Percentiles rank a stretch among this genome's conserved stretches.
phyloP scores from a whole-genome alignment of 2,888 invertebrate species.

The Dolomedes plantarius region DNA sequence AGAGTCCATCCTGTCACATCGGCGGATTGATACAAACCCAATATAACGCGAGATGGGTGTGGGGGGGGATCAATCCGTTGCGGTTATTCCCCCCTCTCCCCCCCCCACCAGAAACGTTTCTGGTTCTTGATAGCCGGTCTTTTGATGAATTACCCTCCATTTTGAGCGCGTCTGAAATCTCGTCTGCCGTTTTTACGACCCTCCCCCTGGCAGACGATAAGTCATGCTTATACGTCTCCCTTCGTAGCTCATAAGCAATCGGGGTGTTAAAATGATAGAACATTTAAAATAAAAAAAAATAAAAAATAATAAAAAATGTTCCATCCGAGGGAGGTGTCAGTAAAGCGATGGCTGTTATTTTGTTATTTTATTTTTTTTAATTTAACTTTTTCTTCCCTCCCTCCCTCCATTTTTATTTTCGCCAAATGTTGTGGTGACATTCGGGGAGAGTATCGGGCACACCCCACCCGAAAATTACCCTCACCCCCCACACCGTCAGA shows the following conservation, averaged over 20 bases:
- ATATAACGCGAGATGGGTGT: slow-evolving; percentile 49
- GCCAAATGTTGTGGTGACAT: slow-evolving; percentile 59
- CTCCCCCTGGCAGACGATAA: slow-evolving; percentile 13
- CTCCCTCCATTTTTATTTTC: slow-evolving; percentile 22
- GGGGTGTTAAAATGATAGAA: slow-evolving; percentile 64
- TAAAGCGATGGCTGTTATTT: slow-evolving; percentile 28
- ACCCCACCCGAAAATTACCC: slow-evolving; percentile 51
- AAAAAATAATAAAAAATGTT: slow-evolving; percentile 35
- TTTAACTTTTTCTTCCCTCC: slow-evolving; percentile 29
- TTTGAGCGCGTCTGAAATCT: slow-evolving; percentile 67
- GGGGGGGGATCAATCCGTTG: slow-evolving; percentile 52
- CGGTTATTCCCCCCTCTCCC: slow-evolving; percentile 44
- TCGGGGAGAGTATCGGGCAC: slow-evolving; percentile 32
- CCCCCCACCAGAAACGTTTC: slow-evolving; percentile 45
- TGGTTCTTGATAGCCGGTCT: slow-evolving; percentile 42
- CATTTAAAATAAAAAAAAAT: slow-evolving; percentile 54
- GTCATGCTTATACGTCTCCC: slow-evolving; percentile 21
- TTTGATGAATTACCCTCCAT: slow-evolving; percentile 70
- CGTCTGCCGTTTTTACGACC: slow-evolving; percentile 59
- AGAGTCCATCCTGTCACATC: slow-evolving; percentile 58
- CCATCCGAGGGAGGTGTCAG: background rate
- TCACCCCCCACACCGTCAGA: background rate
- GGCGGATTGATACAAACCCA: slow-evolving; percentile 65
- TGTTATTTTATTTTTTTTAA: slow-evolving; percentile 44
- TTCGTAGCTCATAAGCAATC: slow-evolving; percentile 35